Conservation (phyloP, 2,888 invertebrate genomes). For the Podabrus alpinus region DNA sequence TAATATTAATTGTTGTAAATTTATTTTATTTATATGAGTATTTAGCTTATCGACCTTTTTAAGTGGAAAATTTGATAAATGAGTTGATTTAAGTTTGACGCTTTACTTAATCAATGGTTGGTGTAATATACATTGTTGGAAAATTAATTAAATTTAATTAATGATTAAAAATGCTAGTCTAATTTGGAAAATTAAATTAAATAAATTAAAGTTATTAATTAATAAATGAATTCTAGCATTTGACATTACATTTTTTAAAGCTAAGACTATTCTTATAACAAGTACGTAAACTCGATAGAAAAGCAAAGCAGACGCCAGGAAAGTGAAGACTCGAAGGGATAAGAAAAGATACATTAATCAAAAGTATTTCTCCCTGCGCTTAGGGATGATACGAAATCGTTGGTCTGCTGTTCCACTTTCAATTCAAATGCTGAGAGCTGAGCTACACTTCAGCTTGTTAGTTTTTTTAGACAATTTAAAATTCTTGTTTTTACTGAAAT, state of each 20-base stretch:
- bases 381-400: slow-evolving; percentile 36
- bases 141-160: not conserved
- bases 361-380: slow-evolving; percentile 37
- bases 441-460: slow-evolving; percentile 15
- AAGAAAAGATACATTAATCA: slow-evolving; percentile 41
- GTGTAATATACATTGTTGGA: not conserved
- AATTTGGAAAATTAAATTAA: not conserved
- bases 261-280: slow-evolving; percentile 18
- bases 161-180: not conserved
- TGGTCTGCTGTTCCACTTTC: slow-evolving; percentile 32
- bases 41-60: not conserved
- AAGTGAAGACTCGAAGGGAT: slow-evolving; percentile 37
- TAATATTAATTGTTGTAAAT: not conserved
- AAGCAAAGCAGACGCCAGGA: slow-evolving; percentile 31
- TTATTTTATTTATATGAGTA: not conserved
- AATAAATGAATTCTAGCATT: not conserved
- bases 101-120: not conserved
- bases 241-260: slow-evolving; percentile 4
- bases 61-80: not conserved
- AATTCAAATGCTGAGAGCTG: slow-evolving; percentile 33
- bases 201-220: not conserved
- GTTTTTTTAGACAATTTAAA: slow-evolving; percentile 13
- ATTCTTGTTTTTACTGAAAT: slow-evolving; percentile 13
- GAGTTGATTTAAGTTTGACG: not conserved
- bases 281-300: slow-evolving; percentile 24